Percentiles rank a stretch among this genome's conserved stretches.
Evolutionary conservation across 2,888 invertebrate genomes (phyloP).

Genomic region (Aelia acuminata): DNA sequence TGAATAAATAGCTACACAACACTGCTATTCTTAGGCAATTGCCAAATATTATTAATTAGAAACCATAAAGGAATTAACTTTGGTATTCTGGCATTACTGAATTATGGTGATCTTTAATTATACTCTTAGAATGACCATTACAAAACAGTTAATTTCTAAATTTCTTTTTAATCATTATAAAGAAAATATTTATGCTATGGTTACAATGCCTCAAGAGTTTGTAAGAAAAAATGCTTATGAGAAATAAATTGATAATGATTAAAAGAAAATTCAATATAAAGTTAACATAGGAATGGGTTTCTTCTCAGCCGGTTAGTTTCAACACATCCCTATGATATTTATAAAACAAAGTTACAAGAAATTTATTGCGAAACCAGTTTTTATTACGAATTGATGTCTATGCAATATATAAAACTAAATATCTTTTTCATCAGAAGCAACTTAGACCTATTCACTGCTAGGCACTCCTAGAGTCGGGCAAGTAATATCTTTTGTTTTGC

Average conservation of each 20-base stretch:
- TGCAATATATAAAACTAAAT: too few species aligned
- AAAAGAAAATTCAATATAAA: neutral
- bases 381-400: too few species aligned
- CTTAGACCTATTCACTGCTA: too few species aligned
- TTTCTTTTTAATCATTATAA: neutral
- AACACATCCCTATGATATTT: neutral
- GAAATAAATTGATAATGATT: neutral
- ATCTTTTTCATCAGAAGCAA: too few species aligned
- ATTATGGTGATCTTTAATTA: neutral
- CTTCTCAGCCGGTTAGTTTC: neutral
- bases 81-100: neutral
- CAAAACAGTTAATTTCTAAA: slow-evolving; percentile 10
- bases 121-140: slow-evolving; percentile 41
- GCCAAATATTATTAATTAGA: neutral
- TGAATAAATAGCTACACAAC: too few species aligned
- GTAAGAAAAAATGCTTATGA: neutral
- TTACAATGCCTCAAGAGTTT: neutral
- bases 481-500: too few species aligned
- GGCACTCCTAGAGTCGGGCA: too few species aligned
- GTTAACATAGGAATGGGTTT: neutral
- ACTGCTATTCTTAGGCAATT: neutral
- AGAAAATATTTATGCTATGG: neutral
- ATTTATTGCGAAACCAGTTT: neutral
- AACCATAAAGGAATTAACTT: neutral
- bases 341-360: neutral